Percentiles rank a stretch among this genome's conserved stretches.
phyloP scores from a whole-genome alignment of 2,888 invertebrate species.

The Volucella zonaria region DNA sequence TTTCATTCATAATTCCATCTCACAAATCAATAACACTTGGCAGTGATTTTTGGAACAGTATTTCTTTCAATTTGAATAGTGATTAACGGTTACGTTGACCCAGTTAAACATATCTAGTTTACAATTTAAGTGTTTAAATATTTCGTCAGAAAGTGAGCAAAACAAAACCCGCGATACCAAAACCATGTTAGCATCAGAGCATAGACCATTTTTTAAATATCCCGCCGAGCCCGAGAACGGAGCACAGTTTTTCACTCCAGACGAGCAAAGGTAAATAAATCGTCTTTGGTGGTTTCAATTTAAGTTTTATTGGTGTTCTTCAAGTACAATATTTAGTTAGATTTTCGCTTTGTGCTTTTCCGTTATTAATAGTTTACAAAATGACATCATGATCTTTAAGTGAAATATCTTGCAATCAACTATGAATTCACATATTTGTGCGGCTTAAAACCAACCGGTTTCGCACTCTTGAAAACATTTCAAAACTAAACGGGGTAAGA shows the following conservation, averaged over 20 bases:
- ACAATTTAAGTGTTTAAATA: no score
- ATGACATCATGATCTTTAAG: slow-evolving; percentile 43
- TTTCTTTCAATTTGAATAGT: neutral
- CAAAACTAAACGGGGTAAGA: neutral
- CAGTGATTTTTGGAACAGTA: neutral
- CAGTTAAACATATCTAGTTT: neutral
- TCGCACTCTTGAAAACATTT: slow-evolving; percentile 2
- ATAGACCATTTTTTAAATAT: slow-evolving; percentile 66
- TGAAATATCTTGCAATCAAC: slow-evolving; percentile 32
- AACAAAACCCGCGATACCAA: neutral
- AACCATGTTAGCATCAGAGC: slow-evolving; percentile 62
- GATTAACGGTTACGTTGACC: slow-evolving; percentile 9
- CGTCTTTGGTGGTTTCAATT: neutral
- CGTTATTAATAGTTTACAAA: slow-evolving; percentile 13
- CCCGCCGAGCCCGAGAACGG: slow-evolving; percentile 65
- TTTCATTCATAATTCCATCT: slow-evolving; percentile 37
- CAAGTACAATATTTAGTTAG: neutral
- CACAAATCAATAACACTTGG: neutral
- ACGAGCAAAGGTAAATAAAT: slow-evolving; percentile 65
- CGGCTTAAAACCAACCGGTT: slow-evolving; percentile 39
- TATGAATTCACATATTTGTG: slow-evolving; percentile 45
- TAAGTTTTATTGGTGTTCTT: neutral
- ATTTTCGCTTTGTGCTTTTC: neutral
- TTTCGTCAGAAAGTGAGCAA: no score
- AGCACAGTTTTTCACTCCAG: slow-evolving; percentile 53